Evolutionary conservation across 37 sponge, comb jelly and placozoan species (phyloP).

Genomic region (Amphimedon queenslandica): DNA sequence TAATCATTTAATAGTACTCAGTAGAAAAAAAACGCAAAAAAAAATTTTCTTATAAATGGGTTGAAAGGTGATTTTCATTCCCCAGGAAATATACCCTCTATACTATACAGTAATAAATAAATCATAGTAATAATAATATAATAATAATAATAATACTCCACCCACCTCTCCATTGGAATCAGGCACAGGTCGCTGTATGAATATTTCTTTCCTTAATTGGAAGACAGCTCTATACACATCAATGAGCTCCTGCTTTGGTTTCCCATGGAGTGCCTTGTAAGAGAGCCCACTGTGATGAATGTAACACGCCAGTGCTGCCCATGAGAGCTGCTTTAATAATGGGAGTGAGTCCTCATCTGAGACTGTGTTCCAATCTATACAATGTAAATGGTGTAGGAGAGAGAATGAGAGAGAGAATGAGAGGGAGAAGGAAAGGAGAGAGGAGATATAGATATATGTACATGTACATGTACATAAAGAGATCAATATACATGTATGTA

Average conservation of each 20-base stretch:
- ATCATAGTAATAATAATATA: too few relatives aligned
- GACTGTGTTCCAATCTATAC: slow-evolving; percentile 66
- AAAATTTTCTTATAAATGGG: too few relatives aligned
- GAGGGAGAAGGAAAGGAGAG: background rate
- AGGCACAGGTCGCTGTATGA: slow-evolving; percentile 42
- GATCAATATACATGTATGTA: too few relatives aligned
- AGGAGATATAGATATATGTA: background rate
- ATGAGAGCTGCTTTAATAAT: slow-evolving; percentile 49
- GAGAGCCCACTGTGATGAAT: slow-evolving; percentile 61
- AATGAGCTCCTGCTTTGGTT: slow-evolving; percentile 35
- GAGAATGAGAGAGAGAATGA: background rate
- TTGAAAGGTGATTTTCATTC: too few relatives aligned
- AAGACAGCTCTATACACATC: slow-evolving; percentile 67
- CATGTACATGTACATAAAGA: background rate
- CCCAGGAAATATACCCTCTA: too few relatives aligned
- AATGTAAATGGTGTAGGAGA: background rate
- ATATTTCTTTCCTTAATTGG: slow-evolving; percentile 35
- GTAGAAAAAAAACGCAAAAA: too few relatives aligned
- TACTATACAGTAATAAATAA: too few relatives aligned
- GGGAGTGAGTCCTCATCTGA: slow-evolving; percentile 57
- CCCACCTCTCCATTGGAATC: background rate
- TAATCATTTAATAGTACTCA: too few relatives aligned
- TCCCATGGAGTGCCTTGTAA: background rate
- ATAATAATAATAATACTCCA: too few relatives aligned
- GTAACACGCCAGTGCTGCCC: slow-evolving; percentile 63